phyloP scores from a whole-genome alignment of 2,888 invertebrate species.

The Amblyjoppa fuscipennis region DNA sequence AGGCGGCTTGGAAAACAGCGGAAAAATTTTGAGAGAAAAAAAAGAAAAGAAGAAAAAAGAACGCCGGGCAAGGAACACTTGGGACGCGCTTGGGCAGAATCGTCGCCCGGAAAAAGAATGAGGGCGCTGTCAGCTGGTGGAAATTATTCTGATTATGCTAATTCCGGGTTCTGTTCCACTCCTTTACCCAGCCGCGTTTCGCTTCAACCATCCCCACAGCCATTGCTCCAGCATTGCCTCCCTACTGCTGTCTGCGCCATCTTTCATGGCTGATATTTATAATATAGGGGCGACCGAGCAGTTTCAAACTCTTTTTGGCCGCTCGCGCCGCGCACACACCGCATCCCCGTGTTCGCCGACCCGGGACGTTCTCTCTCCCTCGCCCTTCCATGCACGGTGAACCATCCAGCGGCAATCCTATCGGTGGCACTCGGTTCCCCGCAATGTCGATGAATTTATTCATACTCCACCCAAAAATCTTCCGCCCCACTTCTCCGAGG shows the following conservation, averaged over 20 bases:
- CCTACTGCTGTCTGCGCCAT: slow-evolving; percentile 85
- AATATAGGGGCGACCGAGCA: slow-evolving; percentile 84
- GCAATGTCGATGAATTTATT: slow-evolving; percentile 81
- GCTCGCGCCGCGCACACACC: slow-evolving; percentile 60
- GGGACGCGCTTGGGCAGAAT: slow-evolving; percentile 83
- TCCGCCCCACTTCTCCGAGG: slow-evolving; percentile 64
- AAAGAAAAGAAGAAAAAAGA: slow-evolving; percentile 28
- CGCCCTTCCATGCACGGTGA: slow-evolving; percentile 48
- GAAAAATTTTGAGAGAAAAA: slow-evolving; percentile 41
- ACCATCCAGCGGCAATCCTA: slow-evolving; percentile 41
- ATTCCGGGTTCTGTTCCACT: slow-evolving; percentile 87
- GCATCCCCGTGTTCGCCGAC: slow-evolving; percentile 63
- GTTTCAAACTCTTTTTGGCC: slow-evolving; percentile 84
- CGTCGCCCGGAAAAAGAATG: slow-evolving; percentile 86
- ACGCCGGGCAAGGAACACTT: slow-evolving; percentile 84
- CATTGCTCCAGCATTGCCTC: slow-evolving; percentile 76
- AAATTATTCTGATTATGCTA: slow-evolving; percentile 89
- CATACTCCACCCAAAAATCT: slow-evolving; percentile 78
- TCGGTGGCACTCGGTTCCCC: slow-evolving; percentile 64
- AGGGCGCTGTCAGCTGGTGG: slow-evolving; percentile 88
- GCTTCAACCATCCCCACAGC: slow-evolving; percentile 62
- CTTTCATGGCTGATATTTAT: slow-evolving; percentile 85
- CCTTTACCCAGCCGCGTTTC: slow-evolving; percentile 83
- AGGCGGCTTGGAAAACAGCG: slow-evolving; percentile 66
- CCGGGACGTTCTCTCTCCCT: slow-evolving; percentile 63